Base-by-base conservation (phyloP, 2,888 invertebrate genomes). In the Gnatocerus cornutus region DNA sequence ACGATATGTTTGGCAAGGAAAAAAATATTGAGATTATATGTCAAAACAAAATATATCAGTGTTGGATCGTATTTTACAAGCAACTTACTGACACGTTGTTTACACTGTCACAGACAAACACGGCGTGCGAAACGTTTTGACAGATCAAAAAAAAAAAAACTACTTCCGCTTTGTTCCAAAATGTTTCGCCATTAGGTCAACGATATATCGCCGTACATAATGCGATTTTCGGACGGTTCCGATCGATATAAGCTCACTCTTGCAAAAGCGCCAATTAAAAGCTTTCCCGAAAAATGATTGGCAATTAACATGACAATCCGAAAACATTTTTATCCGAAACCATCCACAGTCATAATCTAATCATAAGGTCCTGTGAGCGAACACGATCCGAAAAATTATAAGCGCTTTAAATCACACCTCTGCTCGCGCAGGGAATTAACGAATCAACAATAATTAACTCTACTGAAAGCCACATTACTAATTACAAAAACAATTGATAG, bases 11-110 rank as follows among this genome's bases (percentile, higher is more conserved):
- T 73, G 71, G 72, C 71, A 65, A 63, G 41, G 71, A 61, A 68
- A 77, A 75, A 76, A 74, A 74, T 73, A 77, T 75, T 74, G 73
- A 73, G 73, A 76, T 74, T 71, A 72, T 74, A 72, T 68, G 75
- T 73, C 76, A 75, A 76, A 78, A 79, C 77, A 77, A 78, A 77
- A 78, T 78, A 77, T 75, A 78, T 78, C 77, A 77, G 70, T 72
- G 75, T 71, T 71, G 50, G 74, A 71, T 74, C 73, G 69, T 69
- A 68, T 77, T 77, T 75, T 74, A 77, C 75, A 73, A 75, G 70
- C 72, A 75, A 76, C 75, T 77, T 78, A 76, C 75, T 71, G 77
- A 74, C 77, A 72, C 76, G 76, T 69, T 78, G 78, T 78, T 78
- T 75, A 77, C 74, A 71, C 73, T 74, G 75, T 77, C 77, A 74